Evolutionary conservation across 2,797 vertebrate genomes (phyloP).

Genomic region (Darevskia mixta): DNA sequence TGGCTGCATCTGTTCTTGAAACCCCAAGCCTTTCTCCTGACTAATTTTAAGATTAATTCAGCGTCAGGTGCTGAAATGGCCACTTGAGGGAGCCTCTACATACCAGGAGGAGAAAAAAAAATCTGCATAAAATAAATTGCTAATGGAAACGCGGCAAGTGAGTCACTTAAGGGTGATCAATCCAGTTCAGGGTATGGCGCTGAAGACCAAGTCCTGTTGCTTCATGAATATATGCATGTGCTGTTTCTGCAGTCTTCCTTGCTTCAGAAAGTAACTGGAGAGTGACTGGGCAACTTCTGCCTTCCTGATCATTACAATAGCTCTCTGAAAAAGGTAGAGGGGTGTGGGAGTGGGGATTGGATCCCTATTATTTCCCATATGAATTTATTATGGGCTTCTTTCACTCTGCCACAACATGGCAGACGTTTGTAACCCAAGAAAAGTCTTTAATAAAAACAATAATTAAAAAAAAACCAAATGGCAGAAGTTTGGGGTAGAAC

Average conservation of each 20-base stretch:
- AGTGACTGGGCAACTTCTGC: background rate
- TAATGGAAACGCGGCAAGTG: background rate
- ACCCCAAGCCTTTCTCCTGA: background rate
- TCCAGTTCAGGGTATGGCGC: background rate
- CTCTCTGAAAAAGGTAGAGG: background rate
- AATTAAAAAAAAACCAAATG: too few relatives aligned
- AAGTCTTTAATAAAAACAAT: too few relatives aligned
- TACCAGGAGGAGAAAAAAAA: background rate
- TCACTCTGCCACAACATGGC: background rate
- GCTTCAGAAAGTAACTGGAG: background rate
- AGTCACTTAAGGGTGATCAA: conserved; percentile 9
- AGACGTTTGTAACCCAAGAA: too few relatives aligned
- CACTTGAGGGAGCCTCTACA: background rate
- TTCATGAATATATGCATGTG: conserved; percentile 10
- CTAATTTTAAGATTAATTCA: background rate
- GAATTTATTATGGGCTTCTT: background rate
- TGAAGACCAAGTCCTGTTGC: background rate
- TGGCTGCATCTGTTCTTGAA: conserved; percentile 7
- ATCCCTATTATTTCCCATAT: background rate
- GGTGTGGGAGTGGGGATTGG: background rate
- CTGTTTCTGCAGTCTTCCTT: background rate
- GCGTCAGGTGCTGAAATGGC: background rate
- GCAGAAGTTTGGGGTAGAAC: too few relatives aligned
- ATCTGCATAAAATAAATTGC: background rate
- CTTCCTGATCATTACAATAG: background rate